Evolutionary conservation across 2,888 invertebrate genomes (phyloP).

Genomic region (Rugalucina vietnamica): DNA sequence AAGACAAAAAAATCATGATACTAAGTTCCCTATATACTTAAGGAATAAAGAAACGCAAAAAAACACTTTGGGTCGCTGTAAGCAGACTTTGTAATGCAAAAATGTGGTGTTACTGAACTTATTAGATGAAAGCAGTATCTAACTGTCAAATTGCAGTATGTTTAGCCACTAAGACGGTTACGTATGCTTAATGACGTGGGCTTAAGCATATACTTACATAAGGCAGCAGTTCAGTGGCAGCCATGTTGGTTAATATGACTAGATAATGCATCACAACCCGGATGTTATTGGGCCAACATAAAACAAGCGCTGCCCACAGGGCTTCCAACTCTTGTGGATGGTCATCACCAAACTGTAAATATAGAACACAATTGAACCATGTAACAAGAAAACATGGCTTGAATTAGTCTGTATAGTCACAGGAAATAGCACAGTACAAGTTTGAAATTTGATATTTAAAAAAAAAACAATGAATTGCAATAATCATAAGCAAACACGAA

Average conservation of each 20-base stretch:
- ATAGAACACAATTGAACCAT: no score
- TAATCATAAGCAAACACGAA: neutral
- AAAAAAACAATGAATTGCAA: neutral
- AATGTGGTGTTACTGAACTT: no score
- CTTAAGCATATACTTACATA: slow-evolving; percentile 92
- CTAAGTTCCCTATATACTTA: no score
- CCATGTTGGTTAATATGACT: slow-evolving; percentile 98
- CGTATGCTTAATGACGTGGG: no score
- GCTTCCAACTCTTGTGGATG: slow-evolving; percentile 98
- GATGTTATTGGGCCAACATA: slow-evolving; percentile 97
- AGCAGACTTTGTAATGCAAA: no score
- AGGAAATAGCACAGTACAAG: neutral
- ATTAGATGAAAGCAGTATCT: no score
- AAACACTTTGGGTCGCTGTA: no score
- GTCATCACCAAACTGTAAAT: slow-evolving; percentile 94
- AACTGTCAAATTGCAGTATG: no score
- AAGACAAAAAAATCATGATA: no score
- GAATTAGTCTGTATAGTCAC: no score
- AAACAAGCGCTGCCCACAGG: slow-evolving; percentile 97
- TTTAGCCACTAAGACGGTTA: no score
- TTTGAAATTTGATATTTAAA: neutral
- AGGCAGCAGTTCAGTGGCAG: slow-evolving; percentile 96
- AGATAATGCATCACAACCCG: slow-evolving; percentile 98
- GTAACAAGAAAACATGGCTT: neutral
- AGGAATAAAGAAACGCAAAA: no score